A percentile compares a stretch with the other conserved stretches of the same genome.
Conservation (phyloP, 2,797 vertebrate species). For the Bovichtus diacanthus region DNA sequence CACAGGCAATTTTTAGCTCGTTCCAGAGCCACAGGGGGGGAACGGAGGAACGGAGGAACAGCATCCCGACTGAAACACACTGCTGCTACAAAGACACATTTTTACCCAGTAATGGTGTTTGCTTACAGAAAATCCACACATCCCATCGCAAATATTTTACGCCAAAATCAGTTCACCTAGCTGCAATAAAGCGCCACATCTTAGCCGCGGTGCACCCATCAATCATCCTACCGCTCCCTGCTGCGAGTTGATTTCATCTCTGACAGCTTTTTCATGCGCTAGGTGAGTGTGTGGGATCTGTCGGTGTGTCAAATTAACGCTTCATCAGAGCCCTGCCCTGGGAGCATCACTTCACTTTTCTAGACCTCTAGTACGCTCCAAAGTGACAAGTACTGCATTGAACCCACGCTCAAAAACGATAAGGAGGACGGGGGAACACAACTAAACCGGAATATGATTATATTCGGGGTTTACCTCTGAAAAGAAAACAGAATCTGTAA, state of each 20-base stretch:
- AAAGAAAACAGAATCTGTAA: slow-evolving; percentile 57
- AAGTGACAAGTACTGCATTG: slow-evolving; percentile 46
- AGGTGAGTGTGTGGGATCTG: slow-evolving; percentile 53
- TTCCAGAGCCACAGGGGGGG: slow-evolving; percentile 54
- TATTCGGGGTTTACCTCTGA: slow-evolving; percentile 46
- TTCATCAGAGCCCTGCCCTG: slow-evolving; percentile 60
- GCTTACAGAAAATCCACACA: slow-evolving; percentile 29
- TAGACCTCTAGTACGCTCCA: slow-evolving; percentile 36
- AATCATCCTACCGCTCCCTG: slow-evolving; percentile 62
- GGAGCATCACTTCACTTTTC: slow-evolving; percentile 40
- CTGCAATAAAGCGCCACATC: slow-evolving; percentile 55
- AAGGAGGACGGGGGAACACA: background rate
- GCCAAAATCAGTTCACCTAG: slow-evolving; percentile 35
- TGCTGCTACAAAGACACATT: slow-evolving; percentile 9
- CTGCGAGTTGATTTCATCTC: slow-evolving; percentile 70
- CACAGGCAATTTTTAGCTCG: slow-evolving; percentile 50
- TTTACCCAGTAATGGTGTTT: slow-evolving; percentile 3
- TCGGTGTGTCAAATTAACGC: slow-evolving; percentile 65
- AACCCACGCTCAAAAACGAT: slow-evolving; percentile 27
- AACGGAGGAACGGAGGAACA: background rate
- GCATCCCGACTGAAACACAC: slow-evolving; percentile 18
- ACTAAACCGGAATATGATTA: slow-evolving; percentile 35
- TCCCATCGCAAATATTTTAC: slow-evolving; percentile 23
- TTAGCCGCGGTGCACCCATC: slow-evolving; percentile 58
- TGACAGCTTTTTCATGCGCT: slow-evolving; percentile 65